phyloP scores from a whole-genome alignment of 2,797 vertebrate genomes.

The Gallinago solitaria region DNA sequence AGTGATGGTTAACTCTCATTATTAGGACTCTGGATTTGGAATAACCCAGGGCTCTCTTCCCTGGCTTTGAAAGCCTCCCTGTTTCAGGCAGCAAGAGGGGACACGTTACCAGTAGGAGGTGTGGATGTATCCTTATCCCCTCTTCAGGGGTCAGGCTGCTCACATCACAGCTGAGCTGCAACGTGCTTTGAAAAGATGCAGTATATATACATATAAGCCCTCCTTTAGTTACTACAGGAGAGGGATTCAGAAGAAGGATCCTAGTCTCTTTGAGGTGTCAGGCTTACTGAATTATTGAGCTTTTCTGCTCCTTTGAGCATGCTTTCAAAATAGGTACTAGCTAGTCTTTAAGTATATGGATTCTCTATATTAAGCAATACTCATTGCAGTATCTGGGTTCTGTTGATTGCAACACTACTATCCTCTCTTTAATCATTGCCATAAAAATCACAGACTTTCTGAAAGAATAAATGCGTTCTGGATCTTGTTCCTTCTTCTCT shows the following conservation, averaged over 20 bases:
- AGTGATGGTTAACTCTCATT: not conserved
- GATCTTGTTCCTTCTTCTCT: not conserved
- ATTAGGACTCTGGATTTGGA: not conserved
- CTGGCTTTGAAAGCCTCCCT: not conserved
- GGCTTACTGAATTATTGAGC: slow-evolving; percentile 32
- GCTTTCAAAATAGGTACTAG: slow-evolving; percentile 23
- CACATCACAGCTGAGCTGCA: not conserved
- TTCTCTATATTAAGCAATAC: slow-evolving; percentile 1
- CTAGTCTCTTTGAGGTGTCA: not conserved
- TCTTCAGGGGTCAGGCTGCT: not conserved
- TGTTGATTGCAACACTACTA: not conserved
- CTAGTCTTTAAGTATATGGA: not conserved
- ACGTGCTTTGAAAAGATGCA: not conserved
- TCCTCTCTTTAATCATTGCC: not conserved
- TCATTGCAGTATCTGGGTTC: not conserved
- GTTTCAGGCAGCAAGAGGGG: not conserved
- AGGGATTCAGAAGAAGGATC: not conserved
- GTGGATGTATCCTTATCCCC: not conserved
- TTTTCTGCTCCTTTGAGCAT: not conserved
- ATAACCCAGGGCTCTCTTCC: not conserved
- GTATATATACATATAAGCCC: not conserved
- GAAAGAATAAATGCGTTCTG: not conserved
- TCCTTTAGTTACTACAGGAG: not conserved
- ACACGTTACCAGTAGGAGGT: not conserved
- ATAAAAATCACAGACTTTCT: not conserved